A percentile compares a stretch with the other conserved stretches of the same genome.
Conservation (phyloP, 1,140 invertebrate species). For the Cephus cinctus region DNA sequence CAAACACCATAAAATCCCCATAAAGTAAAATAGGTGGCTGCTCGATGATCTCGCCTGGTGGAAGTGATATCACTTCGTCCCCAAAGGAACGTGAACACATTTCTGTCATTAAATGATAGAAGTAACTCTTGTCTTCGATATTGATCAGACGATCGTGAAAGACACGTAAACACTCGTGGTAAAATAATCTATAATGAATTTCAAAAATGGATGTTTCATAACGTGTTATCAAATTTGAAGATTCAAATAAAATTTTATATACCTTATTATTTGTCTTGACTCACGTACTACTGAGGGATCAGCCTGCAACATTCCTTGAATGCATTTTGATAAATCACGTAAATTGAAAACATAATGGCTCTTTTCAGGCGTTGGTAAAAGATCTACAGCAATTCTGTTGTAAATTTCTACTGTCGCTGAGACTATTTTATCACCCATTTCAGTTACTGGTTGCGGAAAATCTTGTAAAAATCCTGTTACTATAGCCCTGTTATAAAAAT, state of each 20-base stretch:
- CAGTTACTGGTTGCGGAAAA: conserved; percentile 71
- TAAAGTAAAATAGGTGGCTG: conserved; percentile 73
- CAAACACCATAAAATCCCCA: conserved; percentile 83
- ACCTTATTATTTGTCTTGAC: conserved; percentile 65
- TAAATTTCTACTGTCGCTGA: conserved; percentile 80
- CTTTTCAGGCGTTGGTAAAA: conserved; percentile 84
- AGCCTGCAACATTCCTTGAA: conserved; percentile 81
- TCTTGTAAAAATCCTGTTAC: conserved; percentile 73
- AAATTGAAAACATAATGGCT: conserved; percentile 93
- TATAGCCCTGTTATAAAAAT: conserved; percentile 56
- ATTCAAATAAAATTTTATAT: conserved; percentile 5
- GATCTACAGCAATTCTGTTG: conserved; percentile 70
- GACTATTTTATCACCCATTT: conserved; percentile 72
- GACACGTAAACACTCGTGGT: conserved; percentile 86
- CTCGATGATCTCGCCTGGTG: conserved; percentile 65
- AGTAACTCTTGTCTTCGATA: conserved; percentile 74
- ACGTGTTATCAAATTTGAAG: not conserved
- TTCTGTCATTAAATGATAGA: conserved; percentile 68
- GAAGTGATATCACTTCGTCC: conserved; percentile 65
- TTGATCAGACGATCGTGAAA: conserved; percentile 90
- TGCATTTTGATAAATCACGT: conserved; percentile 84
- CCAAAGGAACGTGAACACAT: conserved; percentile 64
- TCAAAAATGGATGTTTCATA: conserved; percentile 14
- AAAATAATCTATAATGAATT: conserved; percentile 74
- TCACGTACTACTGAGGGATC: conserved; percentile 65